Conservation (phyloP, 2,113 vertebrate species). For the Odocoileus virginianus region DNA sequence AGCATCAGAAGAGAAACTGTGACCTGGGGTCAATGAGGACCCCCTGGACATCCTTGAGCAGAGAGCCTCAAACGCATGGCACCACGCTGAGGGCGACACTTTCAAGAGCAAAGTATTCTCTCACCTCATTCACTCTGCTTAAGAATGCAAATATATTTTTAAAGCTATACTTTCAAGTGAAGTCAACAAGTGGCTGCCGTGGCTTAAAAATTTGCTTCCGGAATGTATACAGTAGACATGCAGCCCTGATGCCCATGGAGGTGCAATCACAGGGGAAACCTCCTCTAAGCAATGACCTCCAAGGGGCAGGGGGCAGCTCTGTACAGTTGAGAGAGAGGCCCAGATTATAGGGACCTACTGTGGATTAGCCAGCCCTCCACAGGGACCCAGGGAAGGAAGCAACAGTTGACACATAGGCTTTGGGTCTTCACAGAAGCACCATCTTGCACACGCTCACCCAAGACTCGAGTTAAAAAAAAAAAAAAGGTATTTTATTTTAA, state of each 20-base stretch:
- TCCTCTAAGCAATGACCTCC: not conserved
- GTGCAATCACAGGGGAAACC: not conserved
- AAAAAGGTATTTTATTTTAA: not conserved
- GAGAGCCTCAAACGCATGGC: fast-evolving
- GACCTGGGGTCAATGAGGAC: not conserved
- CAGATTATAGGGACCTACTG: not conserved
- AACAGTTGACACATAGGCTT: not conserved
- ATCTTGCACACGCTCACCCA: not conserved
- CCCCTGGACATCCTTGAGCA: not conserved
- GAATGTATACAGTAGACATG: not conserved
- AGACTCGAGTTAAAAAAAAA: not conserved
- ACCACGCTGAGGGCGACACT: not conserved
- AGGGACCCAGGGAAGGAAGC: not conserved
- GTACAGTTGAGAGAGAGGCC: not conserved
- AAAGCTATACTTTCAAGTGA: not conserved
- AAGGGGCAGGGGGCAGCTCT: not conserved
- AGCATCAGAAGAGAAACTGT: not conserved
- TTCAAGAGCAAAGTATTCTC: not conserved
- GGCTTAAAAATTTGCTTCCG: not conserved
- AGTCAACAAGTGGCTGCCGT: not conserved
- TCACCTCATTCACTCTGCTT: not conserved
- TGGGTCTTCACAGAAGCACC: not conserved
- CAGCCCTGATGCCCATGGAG: not conserved
- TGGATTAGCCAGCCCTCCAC: not conserved
- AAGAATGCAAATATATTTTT: not conserved